These are phyloP conservation scores for Melanotaenia duboulayi DNA, from an alignment of 2,113 vertebrate genomes.

Conservation along the genomic window DNA sequence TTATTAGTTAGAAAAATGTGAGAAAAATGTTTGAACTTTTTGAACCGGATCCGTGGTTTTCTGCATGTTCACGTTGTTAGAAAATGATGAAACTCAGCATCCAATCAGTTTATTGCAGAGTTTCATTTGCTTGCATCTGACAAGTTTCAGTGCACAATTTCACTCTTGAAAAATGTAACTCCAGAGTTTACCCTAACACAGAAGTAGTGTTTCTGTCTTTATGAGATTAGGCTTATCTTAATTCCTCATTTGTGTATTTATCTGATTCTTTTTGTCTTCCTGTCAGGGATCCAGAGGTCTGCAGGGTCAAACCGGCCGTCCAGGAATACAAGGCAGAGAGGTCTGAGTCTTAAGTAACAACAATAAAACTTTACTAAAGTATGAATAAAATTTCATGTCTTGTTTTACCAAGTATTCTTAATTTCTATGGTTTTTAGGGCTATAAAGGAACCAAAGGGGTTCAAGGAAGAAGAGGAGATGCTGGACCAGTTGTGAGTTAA, in stretches of 20 bases:
- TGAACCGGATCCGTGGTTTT: not conserved
- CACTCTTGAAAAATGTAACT: too few species aligned
- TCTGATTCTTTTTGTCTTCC: not conserved
- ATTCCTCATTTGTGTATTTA: not conserved
- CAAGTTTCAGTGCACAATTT: too few species aligned
- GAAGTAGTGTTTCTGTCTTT: not conserved
- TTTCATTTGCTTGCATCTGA: not conserved
- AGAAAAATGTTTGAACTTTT: too few species aligned
- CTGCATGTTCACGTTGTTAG: not conserved
- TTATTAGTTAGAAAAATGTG: not conserved
- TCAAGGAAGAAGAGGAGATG: slow-evolving; percentile 79
- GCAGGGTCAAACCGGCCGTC: slow-evolving; percentile 77
- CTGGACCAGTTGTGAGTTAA: slow-evolving; percentile 78
- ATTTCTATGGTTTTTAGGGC: slow-evolving; percentile 62
- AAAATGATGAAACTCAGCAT: not conserved
- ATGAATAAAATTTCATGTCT: not conserved
- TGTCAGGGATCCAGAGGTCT: slow-evolving; percentile 80
- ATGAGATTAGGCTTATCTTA: not conserved
- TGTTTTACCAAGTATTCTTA: not conserved
- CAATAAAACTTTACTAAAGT: not conserved
- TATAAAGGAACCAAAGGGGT: slow-evolving; percentile 86
- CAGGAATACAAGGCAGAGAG: slow-evolving; percentile 83
- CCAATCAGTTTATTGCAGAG: too few species aligned
- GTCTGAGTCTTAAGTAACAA: slow-evolving; percentile 51
- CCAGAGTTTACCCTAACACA: too few species aligned